These are phyloP conservation scores for Aromia moschata DNA, from an alignment of 2,888 invertebrate species.

Conservation along the genomic window DNA sequence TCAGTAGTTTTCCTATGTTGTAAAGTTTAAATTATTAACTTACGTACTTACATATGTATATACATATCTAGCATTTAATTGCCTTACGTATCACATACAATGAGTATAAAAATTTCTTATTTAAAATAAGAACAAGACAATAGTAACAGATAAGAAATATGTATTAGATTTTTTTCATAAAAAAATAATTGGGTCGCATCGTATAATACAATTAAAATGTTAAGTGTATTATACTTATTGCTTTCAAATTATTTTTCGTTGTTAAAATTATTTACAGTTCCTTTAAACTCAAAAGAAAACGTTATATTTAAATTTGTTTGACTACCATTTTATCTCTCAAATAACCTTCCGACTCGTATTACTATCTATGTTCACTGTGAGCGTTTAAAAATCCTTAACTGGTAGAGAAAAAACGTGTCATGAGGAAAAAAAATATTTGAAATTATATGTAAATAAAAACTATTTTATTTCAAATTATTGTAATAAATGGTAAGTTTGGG, in stretches of 20 bases:
- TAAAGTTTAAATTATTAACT: constrained; percentile 5
- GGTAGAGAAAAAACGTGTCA: no score
- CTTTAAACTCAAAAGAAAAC: no score
- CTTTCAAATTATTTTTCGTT: not conserved
- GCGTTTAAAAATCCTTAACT: no score
- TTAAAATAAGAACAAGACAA: not conserved
- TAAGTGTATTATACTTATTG: constrained; percentile 2
- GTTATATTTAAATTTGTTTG: no score
- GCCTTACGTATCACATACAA: constrained; percentile 17
- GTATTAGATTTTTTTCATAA: not conserved
- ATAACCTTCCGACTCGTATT: no score
- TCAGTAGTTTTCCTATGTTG: constrained; percentile 12
- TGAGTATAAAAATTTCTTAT: constrained; percentile 16
- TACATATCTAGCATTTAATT: constrained; percentile 9
- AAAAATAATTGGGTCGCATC: not conserved
- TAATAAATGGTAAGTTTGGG: constrained; percentile 10
- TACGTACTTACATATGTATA: not conserved
- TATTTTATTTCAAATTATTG: no score
- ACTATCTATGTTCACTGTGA: no score
- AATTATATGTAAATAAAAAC: no score
- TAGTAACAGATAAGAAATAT: not conserved
- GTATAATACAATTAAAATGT: not conserved
- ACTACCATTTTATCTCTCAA: no score
- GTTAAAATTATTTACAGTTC: not conserved
- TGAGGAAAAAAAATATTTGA: no score